Evolutionary conservation across 1,140 invertebrate species (phyloP).

Genomic region (Megathymus violae): DNA sequence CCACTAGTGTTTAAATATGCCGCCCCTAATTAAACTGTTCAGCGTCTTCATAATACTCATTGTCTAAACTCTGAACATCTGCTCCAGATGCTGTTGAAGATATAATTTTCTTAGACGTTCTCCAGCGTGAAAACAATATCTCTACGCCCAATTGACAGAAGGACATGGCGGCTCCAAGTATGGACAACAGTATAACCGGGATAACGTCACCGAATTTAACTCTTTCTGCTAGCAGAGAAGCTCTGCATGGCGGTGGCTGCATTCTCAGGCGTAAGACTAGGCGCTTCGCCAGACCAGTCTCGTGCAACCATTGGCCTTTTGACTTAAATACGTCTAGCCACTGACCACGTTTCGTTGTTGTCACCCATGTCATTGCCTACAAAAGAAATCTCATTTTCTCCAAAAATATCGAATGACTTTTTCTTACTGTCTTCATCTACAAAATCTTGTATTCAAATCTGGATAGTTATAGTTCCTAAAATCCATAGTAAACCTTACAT

Average conservation of each 20-base stretch:
- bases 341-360: conserved; percentile 56
- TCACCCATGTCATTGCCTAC: conserved; percentile 57
- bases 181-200: conserved; percentile 46
- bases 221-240: conserved; percentile 63
- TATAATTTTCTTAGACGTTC: conserved; percentile 5
- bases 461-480: too few relatives aligned
- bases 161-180: conserved; percentile 45
- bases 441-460: too few relatives aligned
- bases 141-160: conserved; percentile 53
- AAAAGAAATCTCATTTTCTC: conserved; percentile 19
- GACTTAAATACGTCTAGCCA: conserved; percentile 51
- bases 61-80: background rate
- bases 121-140: conserved; percentile 46
- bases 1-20: too few relatives aligned
- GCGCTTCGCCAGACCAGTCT: conserved; percentile 55
- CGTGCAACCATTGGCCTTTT: conserved; percentile 56
- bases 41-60: background rate
- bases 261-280: conserved; percentile 49
- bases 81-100: background rate
- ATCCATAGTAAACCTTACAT: too few relatives aligned
- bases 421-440: too few relatives aligned
- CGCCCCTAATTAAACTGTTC: background rate
- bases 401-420: too few relatives aligned
- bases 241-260: conserved; percentile 58
- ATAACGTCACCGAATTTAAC: conserved; percentile 64